Evolutionary conservation across 2,888 invertebrate genomes (phyloP).

Genomic region (Brenthis hecate): DNA sequence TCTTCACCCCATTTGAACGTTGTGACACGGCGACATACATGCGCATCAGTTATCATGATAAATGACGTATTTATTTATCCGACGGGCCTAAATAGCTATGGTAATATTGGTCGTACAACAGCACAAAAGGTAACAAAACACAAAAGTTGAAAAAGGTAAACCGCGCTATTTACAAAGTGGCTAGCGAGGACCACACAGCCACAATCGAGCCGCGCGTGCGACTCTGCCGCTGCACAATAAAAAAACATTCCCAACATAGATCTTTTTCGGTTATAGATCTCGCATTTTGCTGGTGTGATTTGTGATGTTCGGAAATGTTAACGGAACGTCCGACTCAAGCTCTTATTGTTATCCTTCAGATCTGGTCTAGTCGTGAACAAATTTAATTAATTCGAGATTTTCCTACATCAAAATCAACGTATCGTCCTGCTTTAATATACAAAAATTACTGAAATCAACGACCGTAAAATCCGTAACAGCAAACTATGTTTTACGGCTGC

Average conservation of each 20-base stretch:
- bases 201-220: constrained; percentile 82
- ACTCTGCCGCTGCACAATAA: constrained; percentile 70
- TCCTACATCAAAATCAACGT: neutral
- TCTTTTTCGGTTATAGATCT: constrained; percentile 80
- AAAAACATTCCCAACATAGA: constrained; percentile 77
- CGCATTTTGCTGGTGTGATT: constrained; percentile 81
- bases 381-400: neutral
- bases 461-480: constrained; percentile 62
- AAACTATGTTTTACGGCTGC: constrained; percentile 55
- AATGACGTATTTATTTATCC: constrained; percentile 83
- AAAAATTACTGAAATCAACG: constrained; percentile 30
- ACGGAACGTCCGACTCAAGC: constrained; percentile 63
- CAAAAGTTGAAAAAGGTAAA: constrained; percentile 83
- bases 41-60: constrained; percentile 81
- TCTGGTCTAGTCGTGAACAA: neutral
- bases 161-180: constrained; percentile 83
- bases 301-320: constrained; percentile 81
- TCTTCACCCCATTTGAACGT: constrained; percentile 67
- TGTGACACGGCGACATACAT: constrained; percentile 70
- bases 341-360: constrained; percentile 17
- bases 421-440: neutral
- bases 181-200: constrained; percentile 82
- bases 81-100: constrained; percentile 82
- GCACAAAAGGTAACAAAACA: constrained; percentile 83
- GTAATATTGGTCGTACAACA: constrained; percentile 82